A percentile compares a stretch with the other conserved stretches of the same genome.
Evolutionary conservation across 92 coral and sea anemone species (phyloP).

Genomic region (Phenganax stokvisi): DNA sequence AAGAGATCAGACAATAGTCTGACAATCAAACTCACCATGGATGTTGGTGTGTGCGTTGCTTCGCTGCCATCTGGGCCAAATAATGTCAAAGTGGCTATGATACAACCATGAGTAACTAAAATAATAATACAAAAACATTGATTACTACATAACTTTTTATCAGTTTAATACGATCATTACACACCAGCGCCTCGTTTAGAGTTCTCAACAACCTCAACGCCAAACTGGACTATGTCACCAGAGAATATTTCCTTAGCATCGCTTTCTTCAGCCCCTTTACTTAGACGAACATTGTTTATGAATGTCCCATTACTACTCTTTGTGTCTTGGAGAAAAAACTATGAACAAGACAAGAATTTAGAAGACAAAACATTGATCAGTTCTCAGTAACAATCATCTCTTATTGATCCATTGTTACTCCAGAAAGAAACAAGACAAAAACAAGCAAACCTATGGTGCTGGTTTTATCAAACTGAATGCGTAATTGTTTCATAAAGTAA

Average conservation of each 20-base stretch:
- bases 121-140: neutral
- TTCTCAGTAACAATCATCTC: no score
- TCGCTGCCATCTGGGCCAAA: constrained; percentile 91
- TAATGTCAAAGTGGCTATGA: constrained; percentile 82
- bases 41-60: constrained; percentile 53
- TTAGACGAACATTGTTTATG: constrained; percentile 90
- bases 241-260: constrained; percentile 85
- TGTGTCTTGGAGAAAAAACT: constrained; percentile 91
- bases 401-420: no score
- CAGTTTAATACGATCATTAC: neutral
- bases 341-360: constrained; percentile 1
- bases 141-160: neutral
- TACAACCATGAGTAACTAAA: constrained; percentile 95
- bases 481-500: neutral
- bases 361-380: no score
- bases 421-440: no score
- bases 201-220: constrained; percentile 98
- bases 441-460: no score
- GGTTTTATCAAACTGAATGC: no score
- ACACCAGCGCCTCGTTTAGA: constrained; percentile 73
- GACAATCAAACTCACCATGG: constrained; percentile 11
- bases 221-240: constrained; percentile 98
- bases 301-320: constrained; percentile 99
- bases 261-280: constrained; percentile 96
- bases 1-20: no score